Percentiles rank a stretch among this genome's conserved stretches.
Conservation (phyloP, 2,888 invertebrate species). For the Dysmachus trigonus region DNA sequence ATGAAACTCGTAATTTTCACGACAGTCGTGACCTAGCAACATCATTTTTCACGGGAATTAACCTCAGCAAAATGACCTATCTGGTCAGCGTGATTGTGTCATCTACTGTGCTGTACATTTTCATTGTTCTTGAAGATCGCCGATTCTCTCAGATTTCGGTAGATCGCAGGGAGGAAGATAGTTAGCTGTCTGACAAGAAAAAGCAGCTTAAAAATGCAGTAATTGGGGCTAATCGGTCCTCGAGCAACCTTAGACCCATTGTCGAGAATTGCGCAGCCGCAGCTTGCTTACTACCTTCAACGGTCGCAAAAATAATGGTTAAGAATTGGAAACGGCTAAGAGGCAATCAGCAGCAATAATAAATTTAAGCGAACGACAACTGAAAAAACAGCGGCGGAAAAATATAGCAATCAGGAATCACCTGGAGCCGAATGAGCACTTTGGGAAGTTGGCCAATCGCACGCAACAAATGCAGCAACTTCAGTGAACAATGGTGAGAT, state of each 20-base stretch:
- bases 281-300: not conserved
- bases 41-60: not conserved
- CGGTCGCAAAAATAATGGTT: not conserved
- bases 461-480: conserved; percentile 28
- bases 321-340: not conserved
- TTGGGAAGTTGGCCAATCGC: conserved; percentile 19
- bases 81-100: not conserved
- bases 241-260: conserved; percentile 12
- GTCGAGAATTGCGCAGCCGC: not conserved
- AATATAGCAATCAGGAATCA: conserved; percentile 12
- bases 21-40: conserved; percentile 12
- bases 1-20: not conserved
- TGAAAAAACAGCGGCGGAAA: not conserved
- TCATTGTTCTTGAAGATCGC: not conserved
- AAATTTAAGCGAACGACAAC: conserved; percentile 4
- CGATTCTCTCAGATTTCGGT: not conserved
- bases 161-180: not conserved
- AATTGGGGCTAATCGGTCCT: conserved; percentile 4
- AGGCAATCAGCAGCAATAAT: conserved; percentile 12
- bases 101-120: not conserved
- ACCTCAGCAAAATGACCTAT: not conserved
- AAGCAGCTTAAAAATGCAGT: not conserved
- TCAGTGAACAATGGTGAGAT: conserved; percentile 2
- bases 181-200: not conserved
- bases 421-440: not conserved